A percentile compares a stretch with the other conserved stretches of the same genome.
phyloP scores from a whole-genome alignment of 2,888 invertebrate species.

The Scelioninae gen. 2 region DNA sequence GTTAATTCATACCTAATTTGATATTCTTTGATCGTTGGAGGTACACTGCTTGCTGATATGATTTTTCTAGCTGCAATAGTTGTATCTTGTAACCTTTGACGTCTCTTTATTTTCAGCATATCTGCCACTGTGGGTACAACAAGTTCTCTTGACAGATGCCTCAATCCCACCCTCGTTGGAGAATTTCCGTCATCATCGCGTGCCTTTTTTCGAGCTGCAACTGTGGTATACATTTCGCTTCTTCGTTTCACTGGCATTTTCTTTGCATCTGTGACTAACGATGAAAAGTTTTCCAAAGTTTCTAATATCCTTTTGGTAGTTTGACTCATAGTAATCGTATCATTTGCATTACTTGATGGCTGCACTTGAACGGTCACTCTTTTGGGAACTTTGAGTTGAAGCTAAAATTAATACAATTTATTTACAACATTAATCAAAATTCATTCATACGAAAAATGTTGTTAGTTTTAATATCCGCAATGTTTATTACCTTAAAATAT shows the following conservation, averaged over 20 bases:
- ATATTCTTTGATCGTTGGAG: constrained; percentile 67
- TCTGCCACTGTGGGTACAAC: constrained; percentile 81
- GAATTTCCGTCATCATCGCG: constrained; percentile 63
- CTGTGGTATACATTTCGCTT: constrained; percentile 63
- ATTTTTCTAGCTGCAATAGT: constrained; percentile 80
- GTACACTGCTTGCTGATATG: constrained; percentile 74
- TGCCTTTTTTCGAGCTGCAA: constrained; percentile 61
- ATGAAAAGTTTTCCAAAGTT: constrained; percentile 87
- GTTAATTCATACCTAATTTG: constrained; percentile 64
- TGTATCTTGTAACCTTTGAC: constrained; percentile 79
- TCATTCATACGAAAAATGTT: too few relatives aligned
- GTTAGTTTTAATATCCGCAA: too few relatives aligned
- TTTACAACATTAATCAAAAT: too few relatives aligned
- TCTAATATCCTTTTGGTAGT: constrained; percentile 88
- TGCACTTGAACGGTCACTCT: constrained; percentile 76
- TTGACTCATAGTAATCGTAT: constrained; percentile 79
- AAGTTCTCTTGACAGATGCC: constrained; percentile 76
- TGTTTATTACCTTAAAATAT: too few relatives aligned
- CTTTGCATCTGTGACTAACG: constrained; percentile 86
- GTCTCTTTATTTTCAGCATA: constrained; percentile 79
- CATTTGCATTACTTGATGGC: constrained; percentile 73
- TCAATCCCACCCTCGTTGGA: constrained; percentile 68
- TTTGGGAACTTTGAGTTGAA: constrained; percentile 69
- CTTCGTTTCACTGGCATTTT: constrained; percentile 80
- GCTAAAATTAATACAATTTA: constrained; percentile 47